These are phyloP conservation scores for Drosophila gaucha DNA, from an alignment of 2,888 invertebrate genomes.

Conservation along the genomic window DNA sequence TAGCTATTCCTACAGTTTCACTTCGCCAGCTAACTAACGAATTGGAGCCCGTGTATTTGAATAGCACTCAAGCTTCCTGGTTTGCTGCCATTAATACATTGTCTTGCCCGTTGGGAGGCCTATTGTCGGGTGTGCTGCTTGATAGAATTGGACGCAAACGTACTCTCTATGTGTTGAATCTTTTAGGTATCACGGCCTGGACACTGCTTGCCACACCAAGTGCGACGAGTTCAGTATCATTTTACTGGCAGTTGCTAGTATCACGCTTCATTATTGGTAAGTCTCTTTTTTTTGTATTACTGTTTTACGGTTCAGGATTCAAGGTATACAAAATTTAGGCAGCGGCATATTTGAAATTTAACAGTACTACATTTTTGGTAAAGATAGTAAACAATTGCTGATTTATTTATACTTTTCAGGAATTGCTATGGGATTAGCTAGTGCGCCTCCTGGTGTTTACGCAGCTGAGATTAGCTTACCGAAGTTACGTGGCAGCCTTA, in stretches of 20 bases:
- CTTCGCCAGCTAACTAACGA: conserved; percentile 73
- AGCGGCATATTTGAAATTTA: too few species aligned
- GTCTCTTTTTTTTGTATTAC: conserved; percentile 6
- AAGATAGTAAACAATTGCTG: too few species aligned
- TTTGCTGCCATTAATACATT: conserved; percentile 84
- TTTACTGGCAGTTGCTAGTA: conserved; percentile 80
- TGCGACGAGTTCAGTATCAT: conserved; percentile 55
- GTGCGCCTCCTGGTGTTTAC: conserved; percentile 83
- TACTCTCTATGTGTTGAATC: conserved; percentile 81
- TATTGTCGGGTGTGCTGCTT: conserved; percentile 80
- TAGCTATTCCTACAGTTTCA: conserved; percentile 83
- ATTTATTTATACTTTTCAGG: conserved; percentile 51
- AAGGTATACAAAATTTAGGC: too few species aligned
- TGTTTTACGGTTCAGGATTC: too few species aligned
- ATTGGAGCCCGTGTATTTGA: conserved; percentile 73
- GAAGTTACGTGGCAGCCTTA: conserved; percentile 88
- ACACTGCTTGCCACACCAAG: conserved; percentile 79
- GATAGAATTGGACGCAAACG: conserved; percentile 83
- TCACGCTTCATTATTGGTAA: conserved; percentile 83
- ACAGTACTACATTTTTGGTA: too few species aligned
- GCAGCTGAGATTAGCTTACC: conserved; percentile 85
- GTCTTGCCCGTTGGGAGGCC: conserved; percentile 82
- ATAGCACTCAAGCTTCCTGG: conserved; percentile 81
- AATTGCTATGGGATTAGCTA: conserved; percentile 82
- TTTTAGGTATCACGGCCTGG: conserved; percentile 81